Evolutionary conservation across 2,113 vertebrate species (phyloP).

Genomic region (Rattus norvegicus): GRCr8 NC_086026.1:53450001-53450500

Average conservation of each 20-base stretch:
- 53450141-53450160: background rate
- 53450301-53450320: too few relatives aligned
- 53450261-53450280: background rate
- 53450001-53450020: background rate
- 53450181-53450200: background rate
- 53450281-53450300: background rate
- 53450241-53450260: background rate
- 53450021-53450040: background rate
- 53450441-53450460: too few relatives aligned
- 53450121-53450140: background rate
- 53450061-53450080: background rate
- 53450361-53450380: too few relatives aligned
- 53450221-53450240: background rate
- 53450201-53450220: background rate
- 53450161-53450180: background rate
- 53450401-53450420: too few relatives aligned
- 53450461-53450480: constrained; percentile 20
- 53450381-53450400: too few relatives aligned
- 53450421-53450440: too few relatives aligned
- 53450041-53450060: background rate
- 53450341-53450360: too few relatives aligned
- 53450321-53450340: too few relatives aligned
- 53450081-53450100: constrained; percentile 21
- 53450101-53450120: background rate
- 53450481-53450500: constrained; percentile 5